A percentile compares a stretch with the other conserved stretches of the same genome.
Conservation (phyloP, 2,113 vertebrate species). For the Chascanopsetta lugubris region DNA sequence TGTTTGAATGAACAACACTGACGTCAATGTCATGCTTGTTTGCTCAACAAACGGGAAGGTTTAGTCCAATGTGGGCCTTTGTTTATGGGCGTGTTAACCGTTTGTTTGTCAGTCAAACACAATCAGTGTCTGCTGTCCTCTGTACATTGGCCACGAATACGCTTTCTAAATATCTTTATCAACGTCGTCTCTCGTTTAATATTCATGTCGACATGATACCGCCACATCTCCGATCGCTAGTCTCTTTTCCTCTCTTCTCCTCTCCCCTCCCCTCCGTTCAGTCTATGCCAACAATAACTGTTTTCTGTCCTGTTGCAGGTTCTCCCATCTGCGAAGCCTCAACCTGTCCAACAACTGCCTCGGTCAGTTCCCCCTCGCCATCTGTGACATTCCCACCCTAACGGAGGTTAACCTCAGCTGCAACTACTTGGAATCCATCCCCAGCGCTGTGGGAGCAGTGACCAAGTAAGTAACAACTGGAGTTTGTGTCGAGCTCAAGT, state of each 20-base stretch:
- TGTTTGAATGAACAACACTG: conserved; percentile 72
- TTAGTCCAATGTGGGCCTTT: conserved; percentile 1
- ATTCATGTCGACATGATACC: conserved; percentile 51
- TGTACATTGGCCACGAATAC: conserved; percentile 26
- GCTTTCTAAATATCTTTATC: conserved; percentile 47
- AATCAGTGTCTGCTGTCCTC: conserved; percentile 19
- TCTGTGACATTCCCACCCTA: conserved; percentile 90
- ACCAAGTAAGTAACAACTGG: conserved; percentile 83
- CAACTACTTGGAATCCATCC: conserved; percentile 88
- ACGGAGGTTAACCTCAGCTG: conserved; percentile 96
- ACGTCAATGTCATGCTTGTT: conserved; percentile 47
- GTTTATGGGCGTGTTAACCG: conserved; percentile 13
- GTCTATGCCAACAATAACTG: background rate
- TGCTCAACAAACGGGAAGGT: conserved; percentile 58
- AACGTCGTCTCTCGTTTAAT: conserved; percentile 40
- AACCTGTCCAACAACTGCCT: conserved; percentile 98
- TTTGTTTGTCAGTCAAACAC: conserved; percentile 32
- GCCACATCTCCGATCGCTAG: conserved; percentile 17
- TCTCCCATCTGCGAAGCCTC: conserved; percentile 95
- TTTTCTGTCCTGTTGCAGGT: conserved; percentile 55
- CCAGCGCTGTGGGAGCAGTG: conserved; percentile 87
- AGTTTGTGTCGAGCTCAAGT: too few species aligned
- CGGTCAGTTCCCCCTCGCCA: conserved; percentile 88
- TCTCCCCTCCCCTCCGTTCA: conserved; percentile 3
- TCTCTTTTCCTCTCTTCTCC: background rate